phyloP scores from a whole-genome alignment of 2,113 vertebrate species.

The Rhinolophus ferrumequinum region DNA sequence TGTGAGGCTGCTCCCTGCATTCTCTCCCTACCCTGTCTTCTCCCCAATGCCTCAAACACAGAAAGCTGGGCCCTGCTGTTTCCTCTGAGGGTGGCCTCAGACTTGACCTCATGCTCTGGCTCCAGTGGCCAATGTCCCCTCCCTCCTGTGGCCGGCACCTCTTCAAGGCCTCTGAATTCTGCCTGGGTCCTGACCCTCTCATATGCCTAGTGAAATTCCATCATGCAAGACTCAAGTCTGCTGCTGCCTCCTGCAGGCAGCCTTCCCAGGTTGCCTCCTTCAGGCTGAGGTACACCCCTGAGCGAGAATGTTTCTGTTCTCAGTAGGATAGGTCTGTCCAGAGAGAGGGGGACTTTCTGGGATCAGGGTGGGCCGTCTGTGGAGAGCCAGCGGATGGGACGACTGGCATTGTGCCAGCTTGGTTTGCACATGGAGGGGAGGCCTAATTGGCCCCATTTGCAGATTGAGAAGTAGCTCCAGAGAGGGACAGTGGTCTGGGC shows the following conservation, averaged over 20 bases:
- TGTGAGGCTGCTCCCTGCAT: rapidly evolving
- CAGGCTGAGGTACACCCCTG: background rate
- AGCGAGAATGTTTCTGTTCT: background rate
- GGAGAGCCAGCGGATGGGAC: background rate
- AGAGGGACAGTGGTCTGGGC: background rate
- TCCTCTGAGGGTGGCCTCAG: background rate
- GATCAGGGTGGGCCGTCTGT: background rate
- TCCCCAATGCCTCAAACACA: background rate
- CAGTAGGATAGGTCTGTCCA: background rate
- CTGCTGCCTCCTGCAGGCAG: background rate
- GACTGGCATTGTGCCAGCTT: background rate
- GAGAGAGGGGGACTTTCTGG: background rate
- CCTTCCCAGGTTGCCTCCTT: background rate
- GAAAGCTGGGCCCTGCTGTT: background rate
- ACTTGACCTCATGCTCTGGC: background rate
- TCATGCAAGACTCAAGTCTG: background rate
- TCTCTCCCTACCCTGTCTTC: background rate
- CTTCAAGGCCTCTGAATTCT: background rate
- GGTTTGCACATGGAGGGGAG: background rate
- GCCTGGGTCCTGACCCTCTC: background rate
- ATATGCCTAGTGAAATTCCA: background rate
- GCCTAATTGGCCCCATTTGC: background rate
- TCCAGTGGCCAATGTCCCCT: background rate
- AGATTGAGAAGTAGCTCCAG: background rate
- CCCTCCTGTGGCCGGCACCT: background rate